Evolutionary conservation across 2,888 invertebrate species (phyloP).

Genomic region (Cheilosia pagana): DNA sequence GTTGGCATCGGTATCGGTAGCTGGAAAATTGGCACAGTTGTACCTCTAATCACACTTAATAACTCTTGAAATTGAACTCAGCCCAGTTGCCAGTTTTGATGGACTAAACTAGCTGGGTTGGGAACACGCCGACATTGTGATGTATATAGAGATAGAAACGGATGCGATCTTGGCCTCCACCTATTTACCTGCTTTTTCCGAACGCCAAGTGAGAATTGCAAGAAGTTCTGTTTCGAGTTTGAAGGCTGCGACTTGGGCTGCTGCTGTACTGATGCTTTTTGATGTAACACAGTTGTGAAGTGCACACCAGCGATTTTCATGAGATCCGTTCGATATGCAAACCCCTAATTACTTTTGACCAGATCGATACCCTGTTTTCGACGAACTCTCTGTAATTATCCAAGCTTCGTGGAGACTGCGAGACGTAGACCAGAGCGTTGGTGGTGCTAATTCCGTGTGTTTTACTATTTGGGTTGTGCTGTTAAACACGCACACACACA

Average conservation of each 20-base stretch:
- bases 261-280: constrained; percentile 28
- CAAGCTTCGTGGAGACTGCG: constrained; percentile 14
- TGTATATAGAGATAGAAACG: constrained; percentile 55
- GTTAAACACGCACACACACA: not conserved
- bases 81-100: constrained; percentile 66
- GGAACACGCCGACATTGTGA: constrained; percentile 37
- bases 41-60: constrained; percentile 75
- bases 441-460: constrained; percentile 6
- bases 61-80: constrained; percentile 74
- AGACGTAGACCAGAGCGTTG: constrained; percentile 4
- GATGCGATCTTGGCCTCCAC: constrained; percentile 75
- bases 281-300: constrained; percentile 59
- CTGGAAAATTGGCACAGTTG: constrained; percentile 75
- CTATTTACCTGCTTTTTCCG: constrained; percentile 72
- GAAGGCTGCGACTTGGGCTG: constrained; percentile 47
- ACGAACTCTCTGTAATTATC: constrained; percentile 37
- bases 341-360: constrained; percentile 70
- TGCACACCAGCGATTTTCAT: constrained; percentile 46
- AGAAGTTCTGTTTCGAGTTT: constrained; percentile 62
- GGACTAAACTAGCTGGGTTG: constrained; percentile 61
- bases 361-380: constrained; percentile 56
- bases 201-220: constrained; percentile 54
- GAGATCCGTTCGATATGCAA: constrained; percentile 68
- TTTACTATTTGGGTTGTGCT: not conserved
- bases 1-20: constrained; percentile 68